Evolutionary conservation across 2,797 vertebrate genomes (phyloP), one percentile per base, ranked within the genome.

Genomic region (Smutsia temminckii): DNA sequence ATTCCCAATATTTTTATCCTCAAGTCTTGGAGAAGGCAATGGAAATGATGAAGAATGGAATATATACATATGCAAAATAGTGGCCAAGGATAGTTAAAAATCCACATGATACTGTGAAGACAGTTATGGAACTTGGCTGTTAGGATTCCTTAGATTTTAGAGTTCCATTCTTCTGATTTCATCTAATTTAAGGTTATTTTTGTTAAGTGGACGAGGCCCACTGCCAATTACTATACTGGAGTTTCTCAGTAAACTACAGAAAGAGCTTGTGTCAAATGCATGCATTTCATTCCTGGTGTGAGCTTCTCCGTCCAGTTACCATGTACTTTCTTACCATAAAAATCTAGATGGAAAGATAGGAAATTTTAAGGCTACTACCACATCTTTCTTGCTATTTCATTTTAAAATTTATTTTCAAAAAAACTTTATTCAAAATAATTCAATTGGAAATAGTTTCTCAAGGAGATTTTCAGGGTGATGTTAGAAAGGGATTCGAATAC

Each of bases 351-450:
- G 8, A 8, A 84, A 77, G 51, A 51, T 2, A 40, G 49, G 40
- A 88, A 18, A 66, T 37, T 68, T 20, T 8, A 51, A 57, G 25
- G 29, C 17, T 61, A 8, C 3, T 16, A 16, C 4, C 40, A 61
- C 3, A 42, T 55, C 37, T 71, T 55, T 57, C 2, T 83, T 79
- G 17, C 4, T 63, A 2, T 71, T 75, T 75, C 53, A 6, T 37
- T 92, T 94, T 89, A 55, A 94, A 68, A 74, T 88, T 57, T 23
- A 42, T 64, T 86, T 93, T 78, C 5, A 25, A 23, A 81, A 23
- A 78, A 61, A 61, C 4, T n/a, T 77, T 84, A 78, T 81, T 94
- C 32, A 71, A 13, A 74, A 55, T 61, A 49, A 75, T n/a, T 78
- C 32, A 37, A 34, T 53, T 42, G 3, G 6, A 72, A 61, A 29